These are phyloP conservation scores for Sebastes hubbsi DNA, from an alignment of 2,797 vertebrate species.

Conservation along the genomic window DNA sequence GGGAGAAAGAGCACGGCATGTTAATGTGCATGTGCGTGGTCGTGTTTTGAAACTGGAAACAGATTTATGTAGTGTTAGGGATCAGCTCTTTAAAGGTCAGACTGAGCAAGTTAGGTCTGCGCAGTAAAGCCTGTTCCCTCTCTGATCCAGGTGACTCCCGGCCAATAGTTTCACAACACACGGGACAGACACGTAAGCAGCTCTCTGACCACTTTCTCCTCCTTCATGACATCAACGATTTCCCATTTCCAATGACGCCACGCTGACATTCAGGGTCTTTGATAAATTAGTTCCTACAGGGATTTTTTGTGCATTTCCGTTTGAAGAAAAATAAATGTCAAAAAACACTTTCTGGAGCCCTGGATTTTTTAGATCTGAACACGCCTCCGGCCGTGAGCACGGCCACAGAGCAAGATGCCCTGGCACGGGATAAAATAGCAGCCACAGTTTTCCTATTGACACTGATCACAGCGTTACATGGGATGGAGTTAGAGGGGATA, in stretches of 20 bases:
- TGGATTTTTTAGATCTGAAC: conserved; percentile 40
- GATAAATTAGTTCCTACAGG: conserved; percentile 62
- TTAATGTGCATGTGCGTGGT: conserved; percentile 52
- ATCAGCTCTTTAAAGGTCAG: conserved; percentile 66
- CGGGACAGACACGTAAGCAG: neutral
- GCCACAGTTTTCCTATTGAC: conserved; percentile 46
- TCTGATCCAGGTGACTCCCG: conserved; percentile 46
- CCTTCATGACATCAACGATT: conserved; percentile 46
- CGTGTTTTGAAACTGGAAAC: conserved; percentile 63
- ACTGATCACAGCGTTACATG: conserved; percentile 39
- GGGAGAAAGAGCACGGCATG: conserved; percentile 47
- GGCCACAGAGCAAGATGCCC: conserved; percentile 38
- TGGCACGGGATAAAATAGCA: conserved; percentile 33
- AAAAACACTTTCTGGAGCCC: conserved; percentile 22
- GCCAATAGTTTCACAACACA: conserved; percentile 43
- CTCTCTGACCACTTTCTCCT: conserved; percentile 28
- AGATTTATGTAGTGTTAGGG: conserved; percentile 57
- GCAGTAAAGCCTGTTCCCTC: conserved; percentile 30
- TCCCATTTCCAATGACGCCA: conserved; percentile 45
- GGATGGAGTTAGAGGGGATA: conserved; percentile 39
- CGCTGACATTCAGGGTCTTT: conserved; percentile 45
- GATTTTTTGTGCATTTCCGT: conserved; percentile 37
- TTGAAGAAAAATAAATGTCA: conserved; percentile 7
- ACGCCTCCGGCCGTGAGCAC: conserved; percentile 8
- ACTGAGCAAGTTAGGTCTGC: conserved; percentile 25